Evolutionary conservation across 2,113 vertebrate species (phyloP), one percentile per base, ranked within the genome.

Genomic region (Trematomus loennbergii): DNA sequence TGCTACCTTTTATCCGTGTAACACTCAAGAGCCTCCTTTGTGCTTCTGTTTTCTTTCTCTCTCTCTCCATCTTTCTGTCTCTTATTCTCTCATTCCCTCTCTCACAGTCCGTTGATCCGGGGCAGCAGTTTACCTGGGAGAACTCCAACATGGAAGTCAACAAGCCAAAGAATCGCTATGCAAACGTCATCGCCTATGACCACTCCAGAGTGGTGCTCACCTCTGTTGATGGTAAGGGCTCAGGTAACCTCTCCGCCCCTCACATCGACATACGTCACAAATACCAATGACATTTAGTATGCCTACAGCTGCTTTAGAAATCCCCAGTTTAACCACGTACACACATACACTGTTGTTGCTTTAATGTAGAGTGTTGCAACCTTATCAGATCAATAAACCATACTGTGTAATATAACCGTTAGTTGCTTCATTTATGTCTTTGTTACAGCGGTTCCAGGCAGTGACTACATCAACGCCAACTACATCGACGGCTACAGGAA

Each of bases 81-180:
- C 60, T 18, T 68, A 29, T 29, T 33, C 15, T 58, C 12, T 48
- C 40, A 49, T 65, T 20, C 48, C 64, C 58, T 63, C 36, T 48
- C 64, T 62, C 68, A 64, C 90, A 99, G 97, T 99, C 97, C 84
- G 96, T 99, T 81, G 97, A 99, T 88, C 97, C 97, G 0, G 96
- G 96, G 45, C 97, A 99, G 91, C 97, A 99, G 94, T 99, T 99
- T 92, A 99, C 97, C 0, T 99, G 97, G 97, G 97, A 99, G 93
- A 97, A 99, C 88, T 99, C 97, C 83, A 99, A 99, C 93, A 96
- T 98, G 91, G 97, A 99, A 91, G 97, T 99, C 84, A 99, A 99
- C 87, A 99, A 99, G 90, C 97, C 97, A 12, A 99, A 99, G 94
- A 99, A 99, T 84, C 97, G 97, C 92, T 99, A 99, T 70, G 97